Evolutionary conservation across 2,888 invertebrate genomes (phyloP), one percentile per base, ranked within the genome.

Genomic region (Oscheius sp.): DNA sequence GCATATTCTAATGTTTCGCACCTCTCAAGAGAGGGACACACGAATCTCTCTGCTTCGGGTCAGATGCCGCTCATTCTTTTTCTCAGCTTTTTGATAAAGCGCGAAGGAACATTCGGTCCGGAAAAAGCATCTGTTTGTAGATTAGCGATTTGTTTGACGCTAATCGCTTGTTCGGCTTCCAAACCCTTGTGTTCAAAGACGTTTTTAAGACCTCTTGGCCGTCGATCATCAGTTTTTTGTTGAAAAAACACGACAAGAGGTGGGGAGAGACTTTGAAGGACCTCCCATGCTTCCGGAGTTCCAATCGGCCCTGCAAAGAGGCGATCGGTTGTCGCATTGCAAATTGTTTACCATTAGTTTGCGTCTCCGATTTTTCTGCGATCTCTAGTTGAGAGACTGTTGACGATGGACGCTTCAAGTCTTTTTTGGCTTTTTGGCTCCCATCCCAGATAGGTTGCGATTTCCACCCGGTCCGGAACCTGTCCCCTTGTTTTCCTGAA

Each of bases 1-100:
- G 64, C 64, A 64, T 64, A 64, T 64, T 64, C 64, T 64, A 64
- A 64, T 64, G 27, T 64, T 64, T 64, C 64, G 42, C 61, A 29
- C 61, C 61, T 61, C 45, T 61, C 42, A 17, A 42, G 42, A 27
- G 42, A 29, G 29, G 61, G 20, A n/a, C 61, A 42, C 61, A 61
- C 61, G 61, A 61, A 45, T 61, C 61, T 20, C 15, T 42, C 27
- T n/a, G 61, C n/a, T n/a, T n/a, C n/a, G n/a, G n/a, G n/a, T n/a
- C 45, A 55, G 34, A 55, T 55, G 34, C 55, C 33, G n/a, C 34
- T 20, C 55, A 55, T 55, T 34, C 55, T 55, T 37, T 48, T 15
- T 37, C 8, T 15, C 37, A 10, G 37, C 48, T n/a, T 25, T 23
- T 23, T 48, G 23, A 23, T 25, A 12, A 23, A 23, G 12, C 25